phyloP scores from a whole-genome alignment of 64 coral and sea anemone genomes.

The Porites australiensis region DNA sequence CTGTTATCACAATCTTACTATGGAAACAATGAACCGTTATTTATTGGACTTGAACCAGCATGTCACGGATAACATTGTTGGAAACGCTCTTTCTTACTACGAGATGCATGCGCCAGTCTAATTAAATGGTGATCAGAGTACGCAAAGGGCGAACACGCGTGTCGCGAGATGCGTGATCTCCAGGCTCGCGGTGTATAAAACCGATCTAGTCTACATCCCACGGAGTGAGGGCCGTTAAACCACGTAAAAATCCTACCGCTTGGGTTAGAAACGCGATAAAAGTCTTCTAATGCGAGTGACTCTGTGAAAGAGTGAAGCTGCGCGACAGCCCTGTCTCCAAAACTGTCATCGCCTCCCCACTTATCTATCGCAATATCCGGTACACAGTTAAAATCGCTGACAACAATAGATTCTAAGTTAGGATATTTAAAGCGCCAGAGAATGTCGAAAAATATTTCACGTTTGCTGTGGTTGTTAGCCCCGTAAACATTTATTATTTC shows the following conservation, averaged over 20 bases:
- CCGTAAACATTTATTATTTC: neutral
- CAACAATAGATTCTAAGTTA: neutral
- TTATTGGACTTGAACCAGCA: too few relatives aligned
- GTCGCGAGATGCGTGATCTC: neutral
- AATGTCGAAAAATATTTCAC: neutral
- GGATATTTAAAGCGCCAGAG: neutral
- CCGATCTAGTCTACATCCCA: neutral
- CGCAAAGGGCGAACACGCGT: too few relatives aligned
- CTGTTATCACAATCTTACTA: too few relatives aligned
- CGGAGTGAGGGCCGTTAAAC: conserved; percentile 8
- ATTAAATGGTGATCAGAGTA: too few relatives aligned
- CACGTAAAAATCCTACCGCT: neutral
- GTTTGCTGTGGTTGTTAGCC: neutral
- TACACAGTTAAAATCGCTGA: neutral
- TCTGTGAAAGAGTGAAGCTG: neutral
- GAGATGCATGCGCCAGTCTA: too few relatives aligned
- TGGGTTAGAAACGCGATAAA: neutral
- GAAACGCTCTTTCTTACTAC: too few relatives aligned
- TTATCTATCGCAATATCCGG: neutral
- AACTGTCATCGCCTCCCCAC: conserved; percentile 27
- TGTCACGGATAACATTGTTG: too few relatives aligned
- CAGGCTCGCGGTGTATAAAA: neutral
- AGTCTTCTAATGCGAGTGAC: neutral
- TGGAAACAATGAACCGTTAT: too few relatives aligned
- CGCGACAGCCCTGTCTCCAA: neutral